These are phyloP conservation scores for Dicaeum eximium DNA, from an alignment of 2,113 vertebrate genomes.

Conservation along the genomic window DNA sequence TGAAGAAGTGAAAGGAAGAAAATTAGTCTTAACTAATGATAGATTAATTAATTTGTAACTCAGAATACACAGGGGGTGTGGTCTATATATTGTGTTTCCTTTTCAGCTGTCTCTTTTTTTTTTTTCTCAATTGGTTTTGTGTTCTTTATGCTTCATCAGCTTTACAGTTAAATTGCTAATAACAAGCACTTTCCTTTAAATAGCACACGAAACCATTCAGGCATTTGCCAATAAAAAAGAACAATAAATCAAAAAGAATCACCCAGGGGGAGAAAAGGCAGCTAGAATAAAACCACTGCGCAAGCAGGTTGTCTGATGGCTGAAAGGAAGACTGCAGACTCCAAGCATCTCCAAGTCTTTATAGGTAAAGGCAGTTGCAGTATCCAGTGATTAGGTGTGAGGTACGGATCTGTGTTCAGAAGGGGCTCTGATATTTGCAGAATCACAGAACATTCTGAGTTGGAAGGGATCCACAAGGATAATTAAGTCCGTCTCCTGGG, in stretches of 20 bases:
- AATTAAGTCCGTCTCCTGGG: neutral
- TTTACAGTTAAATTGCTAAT: neutral
- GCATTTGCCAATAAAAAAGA: neutral
- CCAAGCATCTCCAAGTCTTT: neutral
- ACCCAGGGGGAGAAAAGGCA: rapidly evolving
- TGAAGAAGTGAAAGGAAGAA: neutral
- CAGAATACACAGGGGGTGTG: neutral
- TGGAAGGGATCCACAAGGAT: neutral
- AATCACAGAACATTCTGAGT: neutral
- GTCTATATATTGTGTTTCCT: neutral
- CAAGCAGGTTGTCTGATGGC: neutral
- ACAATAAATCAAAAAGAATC: neutral
- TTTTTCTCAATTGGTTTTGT: neutral
- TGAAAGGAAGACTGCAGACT: neutral
- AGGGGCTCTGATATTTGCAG: neutral
- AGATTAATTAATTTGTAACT: neutral
- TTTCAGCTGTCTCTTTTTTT: neutral
- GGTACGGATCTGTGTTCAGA: neutral
- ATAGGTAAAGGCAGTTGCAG: neutral
- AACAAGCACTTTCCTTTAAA: neutral
- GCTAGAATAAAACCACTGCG: neutral
- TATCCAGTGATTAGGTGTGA: neutral
- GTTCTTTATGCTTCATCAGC: neutral
- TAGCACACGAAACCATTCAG: neutral
- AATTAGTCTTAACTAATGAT: neutral